These are phyloP conservation scores for Sialia sialis DNA, from an alignment of 2,113 vertebrate species.

Conservation along the genomic window DNA sequence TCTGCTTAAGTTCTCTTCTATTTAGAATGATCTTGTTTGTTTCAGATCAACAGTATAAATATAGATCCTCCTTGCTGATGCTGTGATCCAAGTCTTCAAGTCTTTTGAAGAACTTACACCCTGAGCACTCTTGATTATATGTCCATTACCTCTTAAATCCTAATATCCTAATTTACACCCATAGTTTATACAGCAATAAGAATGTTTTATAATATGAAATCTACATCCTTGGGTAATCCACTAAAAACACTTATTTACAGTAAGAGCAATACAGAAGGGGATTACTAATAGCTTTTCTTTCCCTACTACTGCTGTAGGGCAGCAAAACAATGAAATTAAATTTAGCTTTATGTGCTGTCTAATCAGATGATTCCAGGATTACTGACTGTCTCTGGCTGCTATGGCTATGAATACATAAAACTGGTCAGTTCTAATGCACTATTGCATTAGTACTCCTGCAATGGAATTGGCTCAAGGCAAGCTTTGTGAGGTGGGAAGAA, in stretches of 20 bases:
- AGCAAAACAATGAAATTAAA: conserved; percentile 31
- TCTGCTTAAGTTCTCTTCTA: not conserved
- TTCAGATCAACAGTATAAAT: not conserved
- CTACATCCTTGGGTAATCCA: not conserved
- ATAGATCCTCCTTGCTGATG: not conserved
- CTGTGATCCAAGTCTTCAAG: not conserved
- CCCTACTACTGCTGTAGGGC: not conserved
- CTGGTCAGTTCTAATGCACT: not conserved
- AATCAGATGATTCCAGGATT: conserved; percentile 12
- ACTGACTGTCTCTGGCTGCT: not conserved
- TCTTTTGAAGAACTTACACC: not conserved
- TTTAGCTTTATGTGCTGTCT: not conserved
- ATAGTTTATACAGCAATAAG: not conserved
- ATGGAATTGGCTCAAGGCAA: not conserved
- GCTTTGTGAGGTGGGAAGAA: not conserved
- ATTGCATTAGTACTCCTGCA: not conserved
- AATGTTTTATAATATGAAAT: not conserved
- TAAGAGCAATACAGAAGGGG: not conserved
- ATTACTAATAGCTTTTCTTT: conserved; percentile 37
- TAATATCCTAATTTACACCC: not conserved
- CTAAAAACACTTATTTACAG: conserved; percentile 15
- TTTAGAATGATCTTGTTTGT: conserved; percentile 15
- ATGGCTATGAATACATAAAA: not conserved
- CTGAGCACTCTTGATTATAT: not conserved
- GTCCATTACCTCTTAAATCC: not conserved